These are phyloP conservation scores for Nixonia krombeini DNA, from an alignment of 1,140 invertebrate genomes.

Conservation along the genomic window DNA sequence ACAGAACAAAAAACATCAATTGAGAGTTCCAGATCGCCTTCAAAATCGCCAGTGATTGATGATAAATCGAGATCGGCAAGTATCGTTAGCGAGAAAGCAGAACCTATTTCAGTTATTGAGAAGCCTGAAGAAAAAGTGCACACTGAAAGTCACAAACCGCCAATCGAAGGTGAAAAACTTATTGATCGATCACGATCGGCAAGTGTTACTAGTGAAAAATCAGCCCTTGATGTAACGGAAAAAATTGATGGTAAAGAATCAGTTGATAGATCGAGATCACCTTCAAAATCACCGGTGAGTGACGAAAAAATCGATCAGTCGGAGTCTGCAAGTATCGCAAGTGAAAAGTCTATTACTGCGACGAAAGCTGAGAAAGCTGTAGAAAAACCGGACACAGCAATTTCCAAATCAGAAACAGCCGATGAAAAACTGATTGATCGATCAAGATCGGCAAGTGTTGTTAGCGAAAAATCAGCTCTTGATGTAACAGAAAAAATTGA, in stretches of 20 bases:
- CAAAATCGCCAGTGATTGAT: no score
- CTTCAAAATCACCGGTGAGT: no score
- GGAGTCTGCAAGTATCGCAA: conserved; percentile 9
- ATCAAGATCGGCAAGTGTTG: conserved; percentile 16
- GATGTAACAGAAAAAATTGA: neutral
- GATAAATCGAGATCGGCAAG: conserved; percentile 1
- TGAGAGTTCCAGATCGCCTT: no score
- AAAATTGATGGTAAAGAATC: conserved; percentile 6
- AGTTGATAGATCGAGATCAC: no score
- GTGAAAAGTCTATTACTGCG: neutral
- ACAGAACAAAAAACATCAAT: no score
- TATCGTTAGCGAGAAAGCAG: conserved; percentile 9
- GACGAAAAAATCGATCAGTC: neutral
- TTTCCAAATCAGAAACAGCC: conserved; percentile 29
- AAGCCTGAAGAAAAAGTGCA: neutral
- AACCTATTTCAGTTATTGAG: neutral
- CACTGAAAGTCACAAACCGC: conserved; percentile 27
- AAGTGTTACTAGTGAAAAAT: conserved; percentile 2
- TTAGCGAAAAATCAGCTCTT: neutral
- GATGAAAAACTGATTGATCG: conserved; percentile 3
- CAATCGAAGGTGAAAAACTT: conserved; percentile 12
- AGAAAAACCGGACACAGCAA: neutral
- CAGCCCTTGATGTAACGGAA: no score
- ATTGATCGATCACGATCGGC: conserved; percentile 14
- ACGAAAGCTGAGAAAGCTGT: neutral